Percentiles rank a stretch among this genome's conserved stretches.
Evolutionary conservation across 2,888 invertebrate genomes (phyloP).

Genomic region (Ormyrus rosae): DNA sequence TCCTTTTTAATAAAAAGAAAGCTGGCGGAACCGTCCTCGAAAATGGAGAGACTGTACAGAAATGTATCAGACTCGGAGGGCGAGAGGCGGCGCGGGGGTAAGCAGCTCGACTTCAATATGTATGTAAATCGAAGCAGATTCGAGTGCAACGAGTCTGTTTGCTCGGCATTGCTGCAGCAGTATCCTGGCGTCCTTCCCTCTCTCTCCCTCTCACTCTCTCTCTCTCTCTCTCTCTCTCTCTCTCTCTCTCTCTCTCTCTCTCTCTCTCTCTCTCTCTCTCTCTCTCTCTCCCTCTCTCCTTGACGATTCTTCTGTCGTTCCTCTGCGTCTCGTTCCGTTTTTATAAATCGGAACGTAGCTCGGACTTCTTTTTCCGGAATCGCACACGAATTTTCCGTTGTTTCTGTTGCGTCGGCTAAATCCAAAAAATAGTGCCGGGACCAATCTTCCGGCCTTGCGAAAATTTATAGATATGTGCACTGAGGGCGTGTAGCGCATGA

Average conservation of each 20-base stretch:
- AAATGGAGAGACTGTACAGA: constrained; percentile 67
- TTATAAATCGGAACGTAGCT: constrained; percentile 18
- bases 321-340: constrained; percentile 23
- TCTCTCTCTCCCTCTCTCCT: constrained; percentile 12
- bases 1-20: constrained; percentile 54
- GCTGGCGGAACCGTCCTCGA: constrained; percentile 51
- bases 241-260: background rate
- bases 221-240: background rate
- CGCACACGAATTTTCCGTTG: constrained; percentile 29
- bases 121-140: constrained; percentile 75
- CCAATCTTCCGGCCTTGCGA: constrained; percentile 24
- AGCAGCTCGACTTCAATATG: constrained; percentile 72
- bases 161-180: constrained; percentile 42
- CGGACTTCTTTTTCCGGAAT: background rate
- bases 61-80: constrained; percentile 66
- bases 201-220: background rate
- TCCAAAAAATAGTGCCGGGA: constrained; percentile 9
- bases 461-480: constrained; percentile 11
- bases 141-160: constrained; percentile 63
- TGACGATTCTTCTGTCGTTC: constrained; percentile 30
- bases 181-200: background rate
- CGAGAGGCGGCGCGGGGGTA: constrained; percentile 49
- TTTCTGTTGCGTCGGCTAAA: constrained; percentile 8
- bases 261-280: background rate
- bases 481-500: background rate